A percentile compares a stretch with the other conserved stretches of the same genome.
Evolutionary conservation across 2,113 vertebrate genomes (phyloP).

Genomic region (Piliocolobus tephrosceles): DNA sequence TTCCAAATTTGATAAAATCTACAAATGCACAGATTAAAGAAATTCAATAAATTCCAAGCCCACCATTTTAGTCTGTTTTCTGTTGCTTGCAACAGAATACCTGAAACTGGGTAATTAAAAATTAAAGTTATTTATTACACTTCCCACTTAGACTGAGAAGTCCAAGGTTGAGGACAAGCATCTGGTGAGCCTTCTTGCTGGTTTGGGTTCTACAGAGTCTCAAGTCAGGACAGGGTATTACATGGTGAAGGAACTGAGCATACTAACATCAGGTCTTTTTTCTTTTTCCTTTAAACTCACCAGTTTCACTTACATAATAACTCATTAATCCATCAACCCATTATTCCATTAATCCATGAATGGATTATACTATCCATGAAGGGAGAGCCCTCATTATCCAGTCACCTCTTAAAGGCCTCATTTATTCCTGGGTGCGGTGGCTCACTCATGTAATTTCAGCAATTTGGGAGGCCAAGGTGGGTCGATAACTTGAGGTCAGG

Average conservation of each 20-base stretch:
- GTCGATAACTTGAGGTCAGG: too few species aligned
- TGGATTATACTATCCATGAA: background rate
- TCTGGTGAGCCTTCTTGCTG: background rate
- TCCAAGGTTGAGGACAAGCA: background rate
- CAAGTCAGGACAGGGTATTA: background rate
- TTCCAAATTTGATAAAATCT: slow-evolving; percentile 4
- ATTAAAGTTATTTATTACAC: background rate
- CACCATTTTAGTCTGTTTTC: background rate
- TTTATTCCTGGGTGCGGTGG: too few species aligned
- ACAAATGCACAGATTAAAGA: background rate
- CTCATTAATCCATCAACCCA: background rate
- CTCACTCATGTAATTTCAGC: too few species aligned
- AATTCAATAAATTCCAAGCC: background rate
- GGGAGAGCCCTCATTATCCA: background rate
- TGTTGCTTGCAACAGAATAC: background rate
- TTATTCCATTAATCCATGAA: background rate
- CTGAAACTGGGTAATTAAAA: background rate
- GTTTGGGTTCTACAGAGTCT: background rate
- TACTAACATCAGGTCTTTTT: background rate
- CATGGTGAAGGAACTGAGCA: background rate
- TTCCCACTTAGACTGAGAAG: background rate
- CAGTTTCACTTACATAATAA: background rate
- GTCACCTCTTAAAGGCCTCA: background rate
- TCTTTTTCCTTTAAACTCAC: background rate
- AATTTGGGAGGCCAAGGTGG: too few species aligned